Conservation (phyloP, 2,888 invertebrate species). For the Phasia obesa region DNA sequence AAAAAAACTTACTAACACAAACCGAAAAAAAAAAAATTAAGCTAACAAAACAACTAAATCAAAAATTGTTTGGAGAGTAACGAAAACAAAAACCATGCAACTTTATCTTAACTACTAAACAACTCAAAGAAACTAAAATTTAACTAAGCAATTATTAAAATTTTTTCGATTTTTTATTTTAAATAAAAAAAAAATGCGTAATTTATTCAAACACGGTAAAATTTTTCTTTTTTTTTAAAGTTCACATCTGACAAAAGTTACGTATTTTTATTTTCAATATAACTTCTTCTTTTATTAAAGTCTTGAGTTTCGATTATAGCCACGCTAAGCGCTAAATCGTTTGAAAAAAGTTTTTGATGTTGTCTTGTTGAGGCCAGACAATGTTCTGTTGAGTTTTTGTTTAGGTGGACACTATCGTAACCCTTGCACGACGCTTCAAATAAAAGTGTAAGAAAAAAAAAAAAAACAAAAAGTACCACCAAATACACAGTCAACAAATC, state of each 20-base stretch:
- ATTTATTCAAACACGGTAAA: constrained; percentile 29
- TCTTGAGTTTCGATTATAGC: neutral
- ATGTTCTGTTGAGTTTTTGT: constrained; percentile 80
- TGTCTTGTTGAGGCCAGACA: constrained; percentile 81
- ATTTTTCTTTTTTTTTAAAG: neutral
- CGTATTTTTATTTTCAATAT: neutral
- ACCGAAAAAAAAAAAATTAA: constrained; percentile 39
- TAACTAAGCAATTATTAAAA: constrained; percentile 18
- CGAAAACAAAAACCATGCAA: constrained; percentile 26
- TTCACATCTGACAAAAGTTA: neutral
- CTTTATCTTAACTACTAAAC: constrained; percentile 63
- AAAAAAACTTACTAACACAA: constrained; percentile 23
- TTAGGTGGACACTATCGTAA: constrained; percentile 75
- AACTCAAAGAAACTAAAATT: constrained; percentile 32
- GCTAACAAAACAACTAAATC: constrained; percentile 51
- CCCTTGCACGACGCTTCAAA: constrained; percentile 71
- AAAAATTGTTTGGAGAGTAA: neutral
- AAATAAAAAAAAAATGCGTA: neutral
- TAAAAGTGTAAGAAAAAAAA: constrained; percentile 26
- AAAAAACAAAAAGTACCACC: neutral
- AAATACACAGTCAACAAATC: constrained; percentile 16
- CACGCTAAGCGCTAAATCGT: constrained; percentile 40
- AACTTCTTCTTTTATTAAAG: constrained; percentile 21
- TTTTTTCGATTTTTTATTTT: neutral
- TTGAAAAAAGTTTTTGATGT: constrained; percentile 72